Evolutionary conservation across 2,113 vertebrate genomes (phyloP).

Genomic region (Gila orcuttii): DNA sequence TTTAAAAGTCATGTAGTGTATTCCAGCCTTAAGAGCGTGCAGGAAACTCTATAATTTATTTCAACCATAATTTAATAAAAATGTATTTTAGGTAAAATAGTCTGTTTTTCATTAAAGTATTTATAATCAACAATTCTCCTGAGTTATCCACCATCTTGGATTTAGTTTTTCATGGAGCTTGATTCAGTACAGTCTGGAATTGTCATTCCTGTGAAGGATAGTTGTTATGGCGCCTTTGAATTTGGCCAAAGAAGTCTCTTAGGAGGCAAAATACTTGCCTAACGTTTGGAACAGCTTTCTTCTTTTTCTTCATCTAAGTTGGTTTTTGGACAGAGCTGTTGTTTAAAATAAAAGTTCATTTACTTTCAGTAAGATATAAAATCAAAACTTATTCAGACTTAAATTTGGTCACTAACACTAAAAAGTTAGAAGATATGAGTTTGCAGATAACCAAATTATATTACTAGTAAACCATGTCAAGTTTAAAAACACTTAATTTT

Average conservation of each 20-base stretch:
- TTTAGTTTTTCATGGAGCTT: not conserved
- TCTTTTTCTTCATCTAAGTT: not conserved
- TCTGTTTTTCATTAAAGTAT: not conserved
- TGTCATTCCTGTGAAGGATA: not conserved
- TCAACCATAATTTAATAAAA: not conserved
- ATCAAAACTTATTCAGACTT: not conserved
- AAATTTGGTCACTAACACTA: not conserved
- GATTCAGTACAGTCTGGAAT: not conserved
- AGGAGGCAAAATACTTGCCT: not conserved
- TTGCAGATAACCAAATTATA: not conserved
- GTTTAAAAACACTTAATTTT: not conserved
- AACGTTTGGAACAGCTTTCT: too few relatives aligned
- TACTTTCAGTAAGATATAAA: not conserved
- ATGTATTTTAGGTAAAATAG: not conserved
- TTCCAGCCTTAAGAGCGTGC: too few relatives aligned
- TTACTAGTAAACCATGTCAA: not conserved
- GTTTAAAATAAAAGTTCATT: not conserved
- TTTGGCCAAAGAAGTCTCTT: not conserved
- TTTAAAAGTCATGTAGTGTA: too few relatives aligned
- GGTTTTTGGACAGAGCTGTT: not conserved
- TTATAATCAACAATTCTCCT: not conserved
- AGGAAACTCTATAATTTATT: not conserved
- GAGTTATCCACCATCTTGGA: too few relatives aligned
- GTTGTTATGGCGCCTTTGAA: not conserved
- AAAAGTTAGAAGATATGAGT: not conserved